Conservation (phyloP, 2,888 invertebrate genomes). For the Perithous albicinctus region DNA sequence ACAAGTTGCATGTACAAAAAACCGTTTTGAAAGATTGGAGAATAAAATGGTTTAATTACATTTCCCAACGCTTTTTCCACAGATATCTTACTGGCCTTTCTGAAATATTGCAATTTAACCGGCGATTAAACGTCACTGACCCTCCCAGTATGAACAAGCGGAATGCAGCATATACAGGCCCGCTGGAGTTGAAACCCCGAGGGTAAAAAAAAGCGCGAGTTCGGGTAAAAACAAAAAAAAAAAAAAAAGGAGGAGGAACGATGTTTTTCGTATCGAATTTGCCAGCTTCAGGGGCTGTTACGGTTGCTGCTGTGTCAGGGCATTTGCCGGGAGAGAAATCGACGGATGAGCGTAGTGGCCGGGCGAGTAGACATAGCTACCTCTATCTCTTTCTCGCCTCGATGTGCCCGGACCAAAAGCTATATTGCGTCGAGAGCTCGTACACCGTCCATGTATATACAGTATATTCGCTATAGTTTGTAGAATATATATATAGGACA, state of each 20-base stretch:
- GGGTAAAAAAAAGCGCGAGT: conserved; percentile 48
- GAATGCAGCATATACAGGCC: neutral
- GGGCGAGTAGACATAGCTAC: conserved; percentile 21
- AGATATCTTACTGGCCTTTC: neutral
- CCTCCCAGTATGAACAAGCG: neutral
- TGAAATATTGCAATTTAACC: conserved; percentile 16
- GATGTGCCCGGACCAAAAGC: conserved; percentile 18
- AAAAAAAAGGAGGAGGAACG: conserved; percentile 38
- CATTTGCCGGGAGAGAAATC: conserved; percentile 19
- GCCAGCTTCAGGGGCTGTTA: conserved; percentile 19
- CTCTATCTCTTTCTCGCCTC: neutral
- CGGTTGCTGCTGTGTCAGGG: conserved; percentile 37
- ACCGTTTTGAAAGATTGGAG: too few relatives aligned
- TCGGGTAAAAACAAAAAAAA: too few relatives aligned
- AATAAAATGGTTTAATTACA: too few relatives aligned
- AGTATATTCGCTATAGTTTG: conserved; percentile 36
- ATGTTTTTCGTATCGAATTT: conserved; percentile 61
- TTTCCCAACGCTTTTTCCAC: neutral
- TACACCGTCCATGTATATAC: neutral
- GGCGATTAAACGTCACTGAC: conserved; percentile 12
- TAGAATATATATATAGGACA: conserved; percentile 37
- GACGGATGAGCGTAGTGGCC: conserved; percentile 34
- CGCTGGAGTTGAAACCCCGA: conserved; percentile 15
- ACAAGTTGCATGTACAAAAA: too few relatives aligned
- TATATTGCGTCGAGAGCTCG: conserved; percentile 15